Conservation (phyloP, 2,888 invertebrate species). For the Exephanes ischioxanthus region DNA sequence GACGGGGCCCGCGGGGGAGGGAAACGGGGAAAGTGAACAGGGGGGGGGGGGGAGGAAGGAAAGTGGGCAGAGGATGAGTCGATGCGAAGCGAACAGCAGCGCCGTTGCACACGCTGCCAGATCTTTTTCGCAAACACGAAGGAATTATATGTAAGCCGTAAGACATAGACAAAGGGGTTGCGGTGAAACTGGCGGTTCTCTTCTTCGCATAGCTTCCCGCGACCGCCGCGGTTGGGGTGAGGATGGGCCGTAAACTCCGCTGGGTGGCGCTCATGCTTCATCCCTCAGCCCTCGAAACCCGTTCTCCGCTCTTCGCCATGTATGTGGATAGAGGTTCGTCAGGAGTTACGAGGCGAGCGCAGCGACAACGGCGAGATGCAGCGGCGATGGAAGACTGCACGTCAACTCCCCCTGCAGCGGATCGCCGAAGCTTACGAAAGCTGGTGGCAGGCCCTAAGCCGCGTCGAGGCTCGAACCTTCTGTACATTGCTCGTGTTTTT, state of each 20-base stretch:
- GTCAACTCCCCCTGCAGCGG: slow-evolving; percentile 52
- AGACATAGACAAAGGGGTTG: slow-evolving; percentile 84
- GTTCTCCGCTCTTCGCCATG: background rate
- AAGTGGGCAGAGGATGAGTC: slow-evolving; percentile 44
- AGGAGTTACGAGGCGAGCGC: slow-evolving; percentile 58
- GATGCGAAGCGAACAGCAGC: slow-evolving; percentile 52
- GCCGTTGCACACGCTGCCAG: slow-evolving; percentile 61
- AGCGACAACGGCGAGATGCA: slow-evolving; percentile 28
- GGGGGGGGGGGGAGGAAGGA: slow-evolving; percentile 9
- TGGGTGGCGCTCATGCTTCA: slow-evolving; percentile 49
- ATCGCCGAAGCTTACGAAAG: slow-evolving; percentile 76
- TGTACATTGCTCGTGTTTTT: background rate
- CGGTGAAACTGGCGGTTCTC: slow-evolving; percentile 55
- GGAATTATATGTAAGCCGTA: slow-evolving; percentile 89
- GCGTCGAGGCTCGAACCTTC: slow-evolving; percentile 75
- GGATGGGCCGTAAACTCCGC: slow-evolving; percentile 33
- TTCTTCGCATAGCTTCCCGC: slow-evolving; percentile 20
- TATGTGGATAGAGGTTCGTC: slow-evolving; percentile 30
- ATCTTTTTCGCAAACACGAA: slow-evolving; percentile 87
- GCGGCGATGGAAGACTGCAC: background rate
- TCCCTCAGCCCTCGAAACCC: slow-evolving; percentile 1
- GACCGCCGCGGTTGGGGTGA: background rate
- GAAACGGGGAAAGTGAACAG: slow-evolving; percentile 60
- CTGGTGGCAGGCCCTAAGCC: slow-evolving; percentile 76
- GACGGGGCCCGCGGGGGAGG: slow-evolving; percentile 73